Conservation (phyloP, 2,113 vertebrate genomes). For the Rhagologus leucostigma region DNA sequence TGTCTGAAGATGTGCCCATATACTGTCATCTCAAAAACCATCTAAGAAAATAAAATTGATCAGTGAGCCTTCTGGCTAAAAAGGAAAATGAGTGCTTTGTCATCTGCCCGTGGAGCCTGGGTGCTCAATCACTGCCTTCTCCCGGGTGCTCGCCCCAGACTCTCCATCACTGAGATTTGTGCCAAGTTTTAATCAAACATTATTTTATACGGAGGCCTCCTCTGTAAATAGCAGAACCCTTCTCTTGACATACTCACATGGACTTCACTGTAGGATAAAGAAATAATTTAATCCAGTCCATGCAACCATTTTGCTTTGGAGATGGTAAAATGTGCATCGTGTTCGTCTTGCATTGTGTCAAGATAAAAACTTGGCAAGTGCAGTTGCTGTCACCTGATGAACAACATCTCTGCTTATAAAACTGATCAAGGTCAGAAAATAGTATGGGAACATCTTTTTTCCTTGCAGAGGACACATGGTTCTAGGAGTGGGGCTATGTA, state of each 20-base stretch:
- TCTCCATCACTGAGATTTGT: constrained; percentile 64
- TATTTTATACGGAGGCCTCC: constrained; percentile 63
- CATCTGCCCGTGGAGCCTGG: background rate
- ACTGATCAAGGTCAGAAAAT: background rate
- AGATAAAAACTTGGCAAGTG: background rate
- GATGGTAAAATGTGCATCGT: background rate
- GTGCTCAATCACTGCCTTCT: constrained; percentile 67
- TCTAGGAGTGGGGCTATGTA: background rate
- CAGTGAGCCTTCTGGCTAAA: constrained; percentile 55
- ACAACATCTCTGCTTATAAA: background rate
- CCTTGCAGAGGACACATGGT: background rate
- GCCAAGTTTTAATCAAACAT: constrained; percentile 73
- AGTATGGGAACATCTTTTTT: background rate
- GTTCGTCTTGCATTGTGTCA: background rate
- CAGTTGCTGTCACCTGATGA: background rate
- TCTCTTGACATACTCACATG: constrained; percentile 39
- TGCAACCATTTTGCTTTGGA: constrained; percentile 20
- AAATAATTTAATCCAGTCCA: constrained; percentile 52
- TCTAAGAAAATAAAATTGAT: constrained; percentile 62
- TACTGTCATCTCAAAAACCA: constrained; percentile 34
- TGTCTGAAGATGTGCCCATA: constrained; percentile 15
- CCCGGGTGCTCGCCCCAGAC: background rate
- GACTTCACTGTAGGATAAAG: constrained; percentile 38
- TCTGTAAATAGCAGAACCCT: constrained; percentile 66
- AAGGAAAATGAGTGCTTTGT: constrained; percentile 44